phyloP scores from a whole-genome alignment of 2,797 vertebrate species.

The Apogon talboti region DNA sequence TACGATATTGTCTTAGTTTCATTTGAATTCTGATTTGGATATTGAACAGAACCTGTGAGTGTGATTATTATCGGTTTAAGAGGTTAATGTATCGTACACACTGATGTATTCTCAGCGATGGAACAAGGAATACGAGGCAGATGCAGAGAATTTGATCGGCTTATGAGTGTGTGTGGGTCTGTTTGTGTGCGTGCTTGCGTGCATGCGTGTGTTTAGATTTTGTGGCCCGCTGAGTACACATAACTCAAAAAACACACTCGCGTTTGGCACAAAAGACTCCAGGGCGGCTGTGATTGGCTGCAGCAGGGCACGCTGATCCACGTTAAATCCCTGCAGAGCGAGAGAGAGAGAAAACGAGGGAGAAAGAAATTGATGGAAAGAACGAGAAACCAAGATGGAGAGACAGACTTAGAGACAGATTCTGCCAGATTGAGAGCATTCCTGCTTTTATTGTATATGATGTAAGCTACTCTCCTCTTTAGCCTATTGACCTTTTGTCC shows the following conservation, averaged over 20 bases:
- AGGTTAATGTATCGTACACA: no score
- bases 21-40: no score
- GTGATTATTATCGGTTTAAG: no score
- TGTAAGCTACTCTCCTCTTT: slow-evolving; percentile 42
- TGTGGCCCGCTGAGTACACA: slow-evolving; percentile 50
- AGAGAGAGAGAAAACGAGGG: background rate
- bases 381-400: slow-evolving; percentile 27
- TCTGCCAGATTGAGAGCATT: slow-evolving; percentile 44
- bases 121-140: background rate
- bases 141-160: slow-evolving; percentile 3
- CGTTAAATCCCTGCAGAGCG: slow-evolving; percentile 39
- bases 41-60: no score
- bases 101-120: slow-evolving; percentile 3
- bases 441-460: slow-evolving; percentile 59
- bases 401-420: slow-evolving; percentile 18
- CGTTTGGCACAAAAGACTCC: slow-evolving; percentile 53
- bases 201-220: slow-evolving; percentile 55
- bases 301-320: slow-evolving; percentile 48
- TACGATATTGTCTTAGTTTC: no score
- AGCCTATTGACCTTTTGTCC: slow-evolving; percentile 50
- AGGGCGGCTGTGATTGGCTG: slow-evolving; percentile 55
- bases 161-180: slow-evolving; percentile 6
- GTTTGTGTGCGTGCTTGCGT: slow-evolving; percentile 25
- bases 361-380: slow-evolving; percentile 21
- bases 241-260: slow-evolving; percentile 56